These are phyloP conservation scores for Mechanitis mazaeus DNA, from an alignment of 2,888 invertebrate species.

Conservation along the genomic window DNA sequence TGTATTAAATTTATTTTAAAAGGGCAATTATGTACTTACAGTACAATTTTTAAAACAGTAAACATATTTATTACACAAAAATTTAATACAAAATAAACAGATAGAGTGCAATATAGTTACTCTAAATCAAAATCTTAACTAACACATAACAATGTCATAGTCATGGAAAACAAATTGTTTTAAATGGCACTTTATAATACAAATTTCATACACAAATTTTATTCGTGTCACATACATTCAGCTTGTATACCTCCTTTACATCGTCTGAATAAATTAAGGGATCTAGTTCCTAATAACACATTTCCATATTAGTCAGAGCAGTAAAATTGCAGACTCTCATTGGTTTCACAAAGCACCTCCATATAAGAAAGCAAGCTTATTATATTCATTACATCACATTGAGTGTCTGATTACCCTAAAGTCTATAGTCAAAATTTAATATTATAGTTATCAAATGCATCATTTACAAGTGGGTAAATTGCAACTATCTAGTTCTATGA, in stretches of 20 bases:
- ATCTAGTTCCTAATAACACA: slow-evolving; percentile 22
- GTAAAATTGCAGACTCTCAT: slow-evolving; percentile 4
- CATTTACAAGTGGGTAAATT: too few relatives aligned
- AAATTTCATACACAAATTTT: slow-evolving; percentile 34
- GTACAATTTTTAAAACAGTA: slow-evolving; percentile 23
- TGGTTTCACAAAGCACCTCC: slow-evolving; percentile 15
- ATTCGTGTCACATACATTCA: slow-evolving; percentile 29
- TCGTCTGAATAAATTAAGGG: slow-evolving; percentile 27
- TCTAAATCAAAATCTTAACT: slow-evolving; percentile 28
- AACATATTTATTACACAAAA: slow-evolving; percentile 37
- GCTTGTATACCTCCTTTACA: slow-evolving; percentile 9
- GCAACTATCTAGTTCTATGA: neutral
- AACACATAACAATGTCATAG: slow-evolving; percentile 28
- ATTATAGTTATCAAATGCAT: slow-evolving; percentile 2
- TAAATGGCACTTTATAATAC: slow-evolving; percentile 41
- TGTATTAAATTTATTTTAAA: neutral
- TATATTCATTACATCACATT: slow-evolving; percentile 18
- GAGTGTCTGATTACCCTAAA: slow-evolving; percentile 5
- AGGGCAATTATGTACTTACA: slow-evolving; percentile 10
- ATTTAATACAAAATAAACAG: slow-evolving; percentile 35
- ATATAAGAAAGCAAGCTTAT: slow-evolving; percentile 21
- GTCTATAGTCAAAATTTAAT: slow-evolving; percentile 2
- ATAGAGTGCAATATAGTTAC: slow-evolving; percentile 30
- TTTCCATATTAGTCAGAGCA: slow-evolving; percentile 16
- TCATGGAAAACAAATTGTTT: slow-evolving; percentile 27